Conservation (phyloP, 1,140 invertebrate species). For the Latrodectus geometricus region DNA sequence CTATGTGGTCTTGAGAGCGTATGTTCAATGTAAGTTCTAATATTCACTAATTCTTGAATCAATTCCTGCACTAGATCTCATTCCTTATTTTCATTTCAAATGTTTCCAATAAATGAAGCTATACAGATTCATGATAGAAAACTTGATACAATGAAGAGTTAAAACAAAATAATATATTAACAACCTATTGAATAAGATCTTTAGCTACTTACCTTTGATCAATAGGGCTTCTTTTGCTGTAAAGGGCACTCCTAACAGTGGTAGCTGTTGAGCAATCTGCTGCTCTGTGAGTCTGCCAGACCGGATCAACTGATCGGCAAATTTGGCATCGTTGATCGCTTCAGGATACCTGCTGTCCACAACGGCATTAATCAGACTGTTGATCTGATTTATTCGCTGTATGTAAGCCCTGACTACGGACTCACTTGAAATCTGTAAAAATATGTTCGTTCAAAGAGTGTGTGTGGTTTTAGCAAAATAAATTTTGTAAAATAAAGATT, state of each 20-base stretch:
- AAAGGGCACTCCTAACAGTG: slow-evolving; percentile 65
- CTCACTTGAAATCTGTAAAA: slow-evolving; percentile 61
- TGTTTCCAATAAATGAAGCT: too few relatives aligned
- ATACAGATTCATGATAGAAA: too few relatives aligned
- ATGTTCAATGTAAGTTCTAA: too few relatives aligned
- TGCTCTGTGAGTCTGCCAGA: slow-evolving; percentile 62
- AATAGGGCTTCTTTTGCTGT: slow-evolving; percentile 64
- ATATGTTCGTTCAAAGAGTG: neutral
- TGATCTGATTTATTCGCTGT: slow-evolving; percentile 65
- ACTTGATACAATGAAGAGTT: too few relatives aligned
- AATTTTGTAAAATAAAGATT: too few relatives aligned
- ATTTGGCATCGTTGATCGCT: slow-evolving; percentile 65
- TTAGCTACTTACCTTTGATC: slow-evolving; percentile 60
- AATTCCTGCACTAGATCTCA: too few relatives aligned
- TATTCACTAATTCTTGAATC: too few relatives aligned
- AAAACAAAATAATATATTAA: too few relatives aligned
- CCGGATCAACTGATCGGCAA: slow-evolving; percentile 65
- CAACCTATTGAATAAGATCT: too few relatives aligned
- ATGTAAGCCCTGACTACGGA: slow-evolving; percentile 66
- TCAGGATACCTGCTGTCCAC: slow-evolving; percentile 65
- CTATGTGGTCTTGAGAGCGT: too few relatives aligned
- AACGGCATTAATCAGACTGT: slow-evolving; percentile 67
- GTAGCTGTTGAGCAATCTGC: slow-evolving; percentile 57
- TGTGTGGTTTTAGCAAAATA: neutral
- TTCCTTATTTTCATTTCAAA: too few relatives aligned